Evolutionary conservation across 30 jellyfish, hydroid and myxozoan genomes (phyloP).

Genomic region (Turritopsis dohrnii): DNA sequence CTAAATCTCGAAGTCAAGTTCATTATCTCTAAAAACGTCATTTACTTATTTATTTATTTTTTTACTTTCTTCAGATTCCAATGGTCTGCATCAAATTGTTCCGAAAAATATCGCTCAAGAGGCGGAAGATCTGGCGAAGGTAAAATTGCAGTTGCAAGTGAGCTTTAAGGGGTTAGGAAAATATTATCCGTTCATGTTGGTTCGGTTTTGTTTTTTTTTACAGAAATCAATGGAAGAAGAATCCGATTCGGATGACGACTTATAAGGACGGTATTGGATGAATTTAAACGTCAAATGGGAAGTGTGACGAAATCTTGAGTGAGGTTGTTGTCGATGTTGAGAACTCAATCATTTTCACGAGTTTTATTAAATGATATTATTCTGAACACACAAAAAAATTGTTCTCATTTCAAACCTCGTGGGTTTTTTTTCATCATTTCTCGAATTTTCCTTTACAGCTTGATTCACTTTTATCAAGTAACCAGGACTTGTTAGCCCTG

Average conservation of each 20-base stretch:
- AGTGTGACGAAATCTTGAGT: not conserved
- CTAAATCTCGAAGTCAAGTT: no score
- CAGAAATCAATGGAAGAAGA: slow-evolving; percentile 92
- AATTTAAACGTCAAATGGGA: no score
- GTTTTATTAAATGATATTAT: no score
- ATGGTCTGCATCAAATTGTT: slow-evolving; percentile 78
- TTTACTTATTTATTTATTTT: not conserved
- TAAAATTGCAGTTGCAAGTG: slow-evolving; percentile 24
- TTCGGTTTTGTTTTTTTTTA: not conserved
- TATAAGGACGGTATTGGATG: slow-evolving; percentile 13
- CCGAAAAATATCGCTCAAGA: slow-evolving; percentile 67
- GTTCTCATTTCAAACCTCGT: no score
- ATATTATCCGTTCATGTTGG: not conserved
- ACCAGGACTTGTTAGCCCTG: no score
- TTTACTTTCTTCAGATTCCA: slow-evolving; percentile 44
- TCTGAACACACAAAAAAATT: no score
- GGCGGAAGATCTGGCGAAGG: slow-evolving; percentile 97
- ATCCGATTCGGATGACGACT: slow-evolving; percentile 86
- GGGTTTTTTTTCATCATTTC: no score
- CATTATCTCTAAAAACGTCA: not conserved
- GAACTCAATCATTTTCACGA: no score
- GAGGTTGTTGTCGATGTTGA: no score
- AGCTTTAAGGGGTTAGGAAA: not conserved
- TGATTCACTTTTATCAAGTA: no score
- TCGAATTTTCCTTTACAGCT: no score